Base-by-base conservation (phyloP, 2,797 vertebrate species). In the Sparus aurata region DNA sequence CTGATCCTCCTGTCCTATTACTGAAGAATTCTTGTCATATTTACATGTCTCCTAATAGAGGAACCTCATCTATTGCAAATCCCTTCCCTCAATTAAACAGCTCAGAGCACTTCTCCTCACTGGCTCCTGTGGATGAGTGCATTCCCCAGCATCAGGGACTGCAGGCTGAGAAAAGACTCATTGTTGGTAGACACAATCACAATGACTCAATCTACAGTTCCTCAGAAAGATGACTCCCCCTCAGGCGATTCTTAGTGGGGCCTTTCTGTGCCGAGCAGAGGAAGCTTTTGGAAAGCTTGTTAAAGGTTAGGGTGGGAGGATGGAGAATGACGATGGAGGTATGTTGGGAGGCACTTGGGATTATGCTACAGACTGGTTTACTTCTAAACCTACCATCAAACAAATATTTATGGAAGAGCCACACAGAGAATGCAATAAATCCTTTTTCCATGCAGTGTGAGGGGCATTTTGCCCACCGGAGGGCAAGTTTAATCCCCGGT, bases 401-500 rank as follows among this genome's bases (percentile, higher is more conserved):
- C 69, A 79, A 75, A 86, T 61, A 83, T 77, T 77, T 79, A 73
- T 58, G 27, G 38, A 75, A 57, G 50, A 65, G 69, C 58, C 25
- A 34, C 80, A 58, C 66, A 77, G 43, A 69, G 64, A 43, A 55
- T 45, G 10, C 18, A 41, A 46, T 58, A 73, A 85, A 73, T 73
- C 68, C 62, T 53, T 78, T 81, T 80, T 84, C 80, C 66, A 52
- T 27, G 77, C 76, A 71, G 63, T 25, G 45, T 49, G 55, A 49
- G 69, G 77, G 82, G 64, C 80, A 65, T 82, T 38, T 85, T 75
- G 45, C 65, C 74, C 81, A 75, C 69, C 41, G n/a, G 63, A 77
- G 82, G 57, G 60, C 62, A 53, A 49, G 69, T 82, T 80, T 89
- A 92, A 92, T 90, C 88, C 90, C 66, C 0, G 74, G 78, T 90